Base-by-base conservation (phyloP, 2,113 vertebrate genomes). In the Rafetus swinhoei region DNA sequence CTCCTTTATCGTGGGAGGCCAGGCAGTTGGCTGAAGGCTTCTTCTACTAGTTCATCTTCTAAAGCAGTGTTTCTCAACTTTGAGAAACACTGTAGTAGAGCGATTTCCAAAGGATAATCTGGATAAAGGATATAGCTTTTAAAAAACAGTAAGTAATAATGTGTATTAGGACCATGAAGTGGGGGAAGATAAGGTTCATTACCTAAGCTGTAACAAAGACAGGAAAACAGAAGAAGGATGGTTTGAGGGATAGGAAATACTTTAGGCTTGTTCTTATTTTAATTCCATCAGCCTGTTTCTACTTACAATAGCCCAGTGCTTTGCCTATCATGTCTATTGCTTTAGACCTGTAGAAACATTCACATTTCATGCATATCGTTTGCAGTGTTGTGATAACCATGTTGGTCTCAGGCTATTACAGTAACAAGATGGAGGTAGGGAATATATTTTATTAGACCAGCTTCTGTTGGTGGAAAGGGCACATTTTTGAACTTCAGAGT, bases 251-350 rank as follows among this genome's bases (percentile, higher is more conserved):
- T 35, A 52, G 88, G 52, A 0, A 0, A 14, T 39, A 32, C 56
- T 25, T 94, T 69, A 93, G 84, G 56, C 60, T 90, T 90, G 55
- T 62, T 89, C 60, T 90, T 90, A 55, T 72, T 89, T 90, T 85
- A 85, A 76, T 24, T 32, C 82, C 93, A 85, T 35, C 52, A 59
- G 29, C 39, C 69, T 55, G 95, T 52, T 57, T 59, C 29, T 84
- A 7, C 54, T 84, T 76, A 27, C 80, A 87, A 90, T 72, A 56
- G 13, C 4, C 3, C 29, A 72, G 56, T 52, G 52, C 62, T 88
- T 90, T 62, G 93, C 91, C 57, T 85, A 52, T 90, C 57, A 59
- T 27, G 57, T 3, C 57, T 59, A 25, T 27, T 59, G 57, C 24
- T 59, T 59, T 59, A 59, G 57, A 59, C 11, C 25, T 59, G 57